These are phyloP conservation scores for Tigriopus californicus DNA, from an alignment of 2,888 invertebrate species.

Conservation along the genomic window DNA sequence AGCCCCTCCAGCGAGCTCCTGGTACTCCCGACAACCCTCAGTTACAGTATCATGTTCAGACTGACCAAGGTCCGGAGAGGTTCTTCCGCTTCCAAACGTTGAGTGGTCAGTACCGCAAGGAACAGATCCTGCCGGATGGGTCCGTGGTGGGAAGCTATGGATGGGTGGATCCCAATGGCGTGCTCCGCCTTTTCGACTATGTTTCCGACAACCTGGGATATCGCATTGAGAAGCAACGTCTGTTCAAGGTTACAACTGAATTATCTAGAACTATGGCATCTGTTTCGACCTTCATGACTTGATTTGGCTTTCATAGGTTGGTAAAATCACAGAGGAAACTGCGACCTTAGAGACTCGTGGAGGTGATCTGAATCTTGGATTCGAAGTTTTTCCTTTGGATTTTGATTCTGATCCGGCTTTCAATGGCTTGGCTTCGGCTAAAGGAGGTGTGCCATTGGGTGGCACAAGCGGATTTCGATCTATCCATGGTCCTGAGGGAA, in stretches of 20 bases:
- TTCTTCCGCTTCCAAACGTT: conserved; percentile 70
- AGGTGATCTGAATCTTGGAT: background rate
- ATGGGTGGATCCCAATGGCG: conserved; percentile 68
- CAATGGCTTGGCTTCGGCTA: no score
- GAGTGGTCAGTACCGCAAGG: conserved; percentile 72
- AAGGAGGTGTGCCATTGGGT: no score
- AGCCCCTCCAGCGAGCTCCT: no score
- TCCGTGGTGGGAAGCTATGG: conserved; percentile 63
- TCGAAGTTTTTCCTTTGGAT: background rate
- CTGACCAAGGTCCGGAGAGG: conserved; percentile 74
- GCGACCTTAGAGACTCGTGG: background rate
- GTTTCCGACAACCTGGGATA: conserved; percentile 66
- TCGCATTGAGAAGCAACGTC: conserved; percentile 31
- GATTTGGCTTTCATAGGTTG: background rate
- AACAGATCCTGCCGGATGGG: conserved; percentile 48
- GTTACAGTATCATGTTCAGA: conserved; percentile 73
- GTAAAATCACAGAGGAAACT: background rate
- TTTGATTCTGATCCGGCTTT: background rate
- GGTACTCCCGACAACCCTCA: no score
- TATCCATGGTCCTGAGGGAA: no score
- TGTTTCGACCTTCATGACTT: no score
- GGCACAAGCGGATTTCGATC: no score
- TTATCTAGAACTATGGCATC: no score
- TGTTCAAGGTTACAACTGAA: background rate
- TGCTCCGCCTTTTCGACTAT: conserved; percentile 62